A percentile compares a stretch with the other conserved stretches of the same genome.
Evolutionary conservation across 2,113 vertebrate genomes (phyloP).

Genomic region (Trogon melanurus): DNA sequence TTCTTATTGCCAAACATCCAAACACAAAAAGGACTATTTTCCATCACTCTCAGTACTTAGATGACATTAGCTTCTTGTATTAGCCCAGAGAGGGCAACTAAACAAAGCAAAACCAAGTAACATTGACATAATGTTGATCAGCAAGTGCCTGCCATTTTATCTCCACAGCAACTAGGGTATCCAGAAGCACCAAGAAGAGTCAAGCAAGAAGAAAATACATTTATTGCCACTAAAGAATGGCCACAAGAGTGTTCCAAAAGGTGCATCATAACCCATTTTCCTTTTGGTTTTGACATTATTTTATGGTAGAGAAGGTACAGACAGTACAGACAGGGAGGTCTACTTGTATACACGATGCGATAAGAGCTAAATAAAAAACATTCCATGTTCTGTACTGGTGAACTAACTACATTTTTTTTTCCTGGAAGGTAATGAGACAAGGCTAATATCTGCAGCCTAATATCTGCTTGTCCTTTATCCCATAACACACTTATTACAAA

Average conservation of each 20-base stretch:
- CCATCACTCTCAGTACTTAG: neutral
- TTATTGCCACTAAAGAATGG: neutral
- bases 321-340: rapidly evolving
- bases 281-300: neutral
- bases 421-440: constrained; percentile 20
- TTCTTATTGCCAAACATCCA: neutral
- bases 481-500: constrained; percentile 45
- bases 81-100: neutral
- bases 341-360: neutral
- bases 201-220: neutral
- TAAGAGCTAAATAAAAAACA: neutral
- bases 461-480: constrained; percentile 50
- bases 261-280: neutral
- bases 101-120: neutral
- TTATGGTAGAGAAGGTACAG: neutral
- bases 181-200: neutral
- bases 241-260: neutral
- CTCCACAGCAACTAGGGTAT: neutral
- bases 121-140: neutral
- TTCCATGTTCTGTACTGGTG: neutral
- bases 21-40: neutral
- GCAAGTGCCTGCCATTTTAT: neutral
- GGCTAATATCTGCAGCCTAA: constrained; percentile 29
- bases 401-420: neutral
- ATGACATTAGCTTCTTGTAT: neutral